phyloP scores from a whole-genome alignment of 2,888 invertebrate genomes.

The Parnassius smintheus region DNA sequence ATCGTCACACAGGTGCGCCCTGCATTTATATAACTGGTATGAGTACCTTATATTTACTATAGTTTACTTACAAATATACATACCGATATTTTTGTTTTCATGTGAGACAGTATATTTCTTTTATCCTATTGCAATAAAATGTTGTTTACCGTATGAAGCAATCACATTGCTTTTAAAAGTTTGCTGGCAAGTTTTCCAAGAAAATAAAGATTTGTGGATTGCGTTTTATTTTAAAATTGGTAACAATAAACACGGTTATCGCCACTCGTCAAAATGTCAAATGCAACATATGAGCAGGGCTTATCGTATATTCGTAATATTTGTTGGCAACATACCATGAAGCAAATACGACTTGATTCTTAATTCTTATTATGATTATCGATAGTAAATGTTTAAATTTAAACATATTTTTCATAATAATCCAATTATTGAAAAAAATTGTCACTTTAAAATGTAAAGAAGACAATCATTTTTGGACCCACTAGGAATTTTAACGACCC shows the following conservation, averaged over 20 bases:
- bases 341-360: conserved; percentile 8
- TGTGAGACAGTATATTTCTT: neutral
- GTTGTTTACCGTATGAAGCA: conserved; percentile 22
- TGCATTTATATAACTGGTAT: too few relatives aligned
- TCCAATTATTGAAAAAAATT: too few relatives aligned
- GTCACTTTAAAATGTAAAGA: too few relatives aligned
- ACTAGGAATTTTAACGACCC: too few relatives aligned
- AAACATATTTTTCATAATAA: too few relatives aligned
- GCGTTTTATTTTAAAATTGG: conserved; percentile 25
- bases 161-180: conserved; percentile 17
- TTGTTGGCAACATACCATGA: conserved; percentile 15
- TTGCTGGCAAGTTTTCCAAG: conserved; percentile 21
- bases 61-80: too few relatives aligned
- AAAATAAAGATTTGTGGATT: conserved; percentile 25
- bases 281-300: conserved; percentile 20
- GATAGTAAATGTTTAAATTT: too few relatives aligned
- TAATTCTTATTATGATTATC: neutral
- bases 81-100: too few relatives aligned
- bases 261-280: conserved; percentile 25
- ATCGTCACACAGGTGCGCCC: too few relatives aligned
- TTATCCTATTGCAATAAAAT: conserved; percentile 9
- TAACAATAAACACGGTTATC: conserved; percentile 28
- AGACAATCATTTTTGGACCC: too few relatives aligned
- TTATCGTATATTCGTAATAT: conserved; percentile 20
- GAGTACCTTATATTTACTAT: too few relatives aligned